Base-by-base conservation (phyloP, 2,797 vertebrate genomes). In the Rousettus madagascariensis region DNA sequence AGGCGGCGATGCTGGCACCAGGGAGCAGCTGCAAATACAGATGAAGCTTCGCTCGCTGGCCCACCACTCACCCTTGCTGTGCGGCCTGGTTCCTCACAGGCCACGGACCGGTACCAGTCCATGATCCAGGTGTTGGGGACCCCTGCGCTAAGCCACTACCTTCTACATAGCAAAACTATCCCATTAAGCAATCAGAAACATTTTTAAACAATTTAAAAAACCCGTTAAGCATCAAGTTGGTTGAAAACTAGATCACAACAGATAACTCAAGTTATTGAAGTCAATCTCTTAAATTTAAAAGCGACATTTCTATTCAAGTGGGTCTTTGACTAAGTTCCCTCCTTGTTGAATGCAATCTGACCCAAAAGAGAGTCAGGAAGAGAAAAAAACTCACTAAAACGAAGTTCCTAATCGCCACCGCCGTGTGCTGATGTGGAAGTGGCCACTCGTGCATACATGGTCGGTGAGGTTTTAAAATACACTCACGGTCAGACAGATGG, bases 401-500 rank as follows among this genome's bases (percentile, higher is more conserved):
- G 75, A 84, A 94, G 61, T n/a, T 94, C 85, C 51, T 93, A 95
- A 97, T 61, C 96, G 93, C 94, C 33, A 91, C 57, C 88, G 36
- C 61, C 49, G 2, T 94, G 82, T 71, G 46, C 92, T 97, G 94
- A 97, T 96, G 95, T 92, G 95, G 94, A 96, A 85, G 93, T 51
- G 91, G 80, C 63, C 91, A 28, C 91, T 96, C 71, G 74, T 46
- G 95, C 83, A 94, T 69, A 96, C 90, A 96, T 95, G 96, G 97
- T 97, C 94, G 95, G 96, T 97, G 92, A 89, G 72, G 77, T 93
- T 94, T 97, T 94, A 95, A 97, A 97, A 97, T 96, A 97, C 80
- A 96, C 22, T 95, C 0, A 96, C 0, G 30, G 95, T 72, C 46
- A 79, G 96, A 98, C 98, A 99, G 98, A 98, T 98, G 98, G 98